Evolutionary conservation across 1,140 invertebrate genomes (phyloP), one percentile per base, ranked within the genome.

Genomic region (Battus philenor): DNA sequence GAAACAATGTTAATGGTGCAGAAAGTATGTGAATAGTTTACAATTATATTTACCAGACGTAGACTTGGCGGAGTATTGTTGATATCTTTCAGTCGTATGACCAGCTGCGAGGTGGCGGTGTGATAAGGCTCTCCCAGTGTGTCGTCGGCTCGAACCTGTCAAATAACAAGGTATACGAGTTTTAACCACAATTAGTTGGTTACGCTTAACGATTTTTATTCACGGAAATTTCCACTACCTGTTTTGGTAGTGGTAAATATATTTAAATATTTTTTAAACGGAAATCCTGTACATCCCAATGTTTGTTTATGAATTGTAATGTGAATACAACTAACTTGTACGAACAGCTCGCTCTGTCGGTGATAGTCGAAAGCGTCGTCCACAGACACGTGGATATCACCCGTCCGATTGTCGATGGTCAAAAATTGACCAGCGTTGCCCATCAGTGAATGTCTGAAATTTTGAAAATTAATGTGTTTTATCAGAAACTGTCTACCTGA

Each of bases 41-140:
- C 2, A 20, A 20, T 2, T 6, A 20, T 24, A 27, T 4, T 69
- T 50, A 84, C 80, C 54, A 84, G 43, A 9, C 74, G 55, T 0
- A 90, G 68, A 13, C 70, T 79, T 5, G 90, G 90, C 1, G 86
- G 86, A 20, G 87, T 87, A 49, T 90, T 89, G 62, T 90, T 90
- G 44, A 90, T 81, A 57, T 90, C 89, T 0, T 70, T 54, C 0
- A 90, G 65, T 33, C 79, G 74, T 2, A 90, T 88, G 6, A 76
- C 75, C 2, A 90, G 54, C 38, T 87, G 87, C 1, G 86, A 73
- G 9, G 80, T 88, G 0, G 75, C 68, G 8, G 64, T 86, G 59
- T 90, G 83, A 53, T 68, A 66, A 0, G 68, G 69, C 2, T 69
- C 55, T 0, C 66, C 64, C 5, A 87, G 67, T 0, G 74, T 84